These are phyloP conservation scores for Poecile atricapillus DNA, from an alignment of 2,113 vertebrate genomes.

Conservation along the genomic window DNA sequence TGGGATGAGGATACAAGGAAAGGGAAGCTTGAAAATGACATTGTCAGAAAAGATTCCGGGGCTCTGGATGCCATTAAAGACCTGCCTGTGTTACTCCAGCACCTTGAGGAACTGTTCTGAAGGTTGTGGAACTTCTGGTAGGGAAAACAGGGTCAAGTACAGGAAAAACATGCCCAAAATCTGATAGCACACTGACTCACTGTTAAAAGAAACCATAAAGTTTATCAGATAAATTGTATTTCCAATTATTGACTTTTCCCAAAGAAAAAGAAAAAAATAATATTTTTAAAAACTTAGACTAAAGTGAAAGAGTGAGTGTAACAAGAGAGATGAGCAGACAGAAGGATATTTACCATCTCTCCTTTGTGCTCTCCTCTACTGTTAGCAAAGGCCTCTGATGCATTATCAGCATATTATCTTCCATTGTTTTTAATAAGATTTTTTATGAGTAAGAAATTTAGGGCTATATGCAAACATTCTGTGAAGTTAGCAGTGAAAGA, in stretches of 20 bases:
- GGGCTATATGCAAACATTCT: conserved; percentile 10
- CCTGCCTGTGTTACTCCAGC: background rate
- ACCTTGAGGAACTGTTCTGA: background rate
- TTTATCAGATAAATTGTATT: background rate
- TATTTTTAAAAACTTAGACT: background rate
- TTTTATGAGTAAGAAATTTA: conserved; percentile 35
- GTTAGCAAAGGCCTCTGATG: background rate
- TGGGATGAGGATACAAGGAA: background rate
- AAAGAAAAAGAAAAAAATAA: background rate
- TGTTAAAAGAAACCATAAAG: background rate
- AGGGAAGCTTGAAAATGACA: background rate
- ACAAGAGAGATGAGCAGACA: background rate
- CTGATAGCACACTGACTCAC: background rate
- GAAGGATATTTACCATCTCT: background rate
- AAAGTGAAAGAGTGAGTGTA: background rate
- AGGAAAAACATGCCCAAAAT: background rate
- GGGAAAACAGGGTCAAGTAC: background rate
- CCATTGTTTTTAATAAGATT: background rate
- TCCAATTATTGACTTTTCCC: background rate
- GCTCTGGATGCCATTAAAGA: background rate
- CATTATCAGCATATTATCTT: conserved; percentile 2
- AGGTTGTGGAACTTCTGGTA: background rate
- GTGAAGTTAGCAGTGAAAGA: conserved; percentile 16
- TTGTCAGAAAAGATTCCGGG: background rate
- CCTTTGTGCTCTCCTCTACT: background rate